Base-by-base conservation (phyloP, 2,113 vertebrate genomes). In the Phylloscopus trochiloides region DNA sequence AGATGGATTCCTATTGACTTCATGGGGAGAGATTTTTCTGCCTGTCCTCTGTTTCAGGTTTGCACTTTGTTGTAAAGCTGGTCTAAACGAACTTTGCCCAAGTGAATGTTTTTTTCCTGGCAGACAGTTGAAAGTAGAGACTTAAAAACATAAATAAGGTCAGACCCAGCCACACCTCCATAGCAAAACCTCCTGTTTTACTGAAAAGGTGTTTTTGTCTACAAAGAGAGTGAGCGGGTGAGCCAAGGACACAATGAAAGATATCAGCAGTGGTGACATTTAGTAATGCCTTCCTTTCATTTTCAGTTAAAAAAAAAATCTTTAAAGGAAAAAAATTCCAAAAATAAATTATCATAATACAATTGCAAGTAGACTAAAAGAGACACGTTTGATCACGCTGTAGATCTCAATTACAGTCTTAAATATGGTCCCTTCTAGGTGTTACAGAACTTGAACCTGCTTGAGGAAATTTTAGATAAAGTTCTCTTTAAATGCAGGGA, bases 1-100 rank as follows among this genome's bases (percentile, higher is more conserved):
- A 98, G 96, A 98, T 97, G 96, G 97, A 98, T 97, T 98, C 94
- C 95, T 97, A 95, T 96, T 94, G 97, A 97, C 95, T 97, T 97
- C 95, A 96, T 51, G 92, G 91, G 82, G 92, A 95, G 87, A 97
- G 77, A 97, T 96, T 97, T 97, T 97, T 89, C 80, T 63, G 67
- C 73, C 78, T 91, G 78, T 74, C 84, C 61, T 89, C 52, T 52
- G 19, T 42, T 72, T 97, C 96, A 97, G 32, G 36, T 97, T 96
- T 97, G 90, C 92, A 78, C 91, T 95, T 82, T 81, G 84, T 94
- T 96, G 94, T 97, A 95, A 98, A 97, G 91, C 86, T 88, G 81
- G 95, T 91, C 94, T 97, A 97, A 98, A 97, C 94, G 97, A 98
- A 97, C 92, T 97, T 97, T 96, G 73, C 72, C 93, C 90, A 94